Evolutionary conservation across 2,113 vertebrate genomes (phyloP), one percentile per base, ranked within the genome.

Genomic region (Junco hyemalis): DNA sequence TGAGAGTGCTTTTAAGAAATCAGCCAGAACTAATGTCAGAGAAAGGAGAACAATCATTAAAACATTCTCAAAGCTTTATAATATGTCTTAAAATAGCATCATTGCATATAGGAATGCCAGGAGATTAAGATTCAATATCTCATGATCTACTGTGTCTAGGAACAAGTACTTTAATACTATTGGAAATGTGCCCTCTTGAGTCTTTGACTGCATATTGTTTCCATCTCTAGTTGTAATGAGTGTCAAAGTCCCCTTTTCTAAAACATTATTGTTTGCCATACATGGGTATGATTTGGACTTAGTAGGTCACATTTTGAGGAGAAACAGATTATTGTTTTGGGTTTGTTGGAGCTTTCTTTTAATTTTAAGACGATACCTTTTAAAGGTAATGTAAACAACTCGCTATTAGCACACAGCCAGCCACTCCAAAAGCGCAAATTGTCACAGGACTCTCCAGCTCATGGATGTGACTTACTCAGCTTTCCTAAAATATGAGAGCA

Each of bases 51-150:
- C 63, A 63, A 91, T 88, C 92, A 93, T 83, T 85, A 87, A 90
- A 94, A 84, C 45, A 65, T 88, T 86, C 76, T 83, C 64, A 72
- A 26, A 90, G 63, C 38, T 73, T 93, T 89, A 68, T 92, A 93
- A 56, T 88, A 86, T 56, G 33, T 56, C 87, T 94, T 94, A 59
- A 96, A 95, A 94, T 80, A 82, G 63, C 2, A 0, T 77, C 81
- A 50, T 60, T 85, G 76, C 72, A 66, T 93, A 74, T 66, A 92
- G 53, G 56, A 96, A 85, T 91, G 54, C 74, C 70, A 93, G 71
- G 40, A 92, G 89, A 95, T 94, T 96, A 95, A 94, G 78, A 92
- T 72, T 65, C 78, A 91, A 87, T 92, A 96, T 92, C 89, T 94
- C 78, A 73, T 86, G 79, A 95, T 94, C 93, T 95, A 80, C 81